phyloP scores from a whole-genome alignment of 1,140 invertebrate species.

The Hestina assimilis region DNA sequence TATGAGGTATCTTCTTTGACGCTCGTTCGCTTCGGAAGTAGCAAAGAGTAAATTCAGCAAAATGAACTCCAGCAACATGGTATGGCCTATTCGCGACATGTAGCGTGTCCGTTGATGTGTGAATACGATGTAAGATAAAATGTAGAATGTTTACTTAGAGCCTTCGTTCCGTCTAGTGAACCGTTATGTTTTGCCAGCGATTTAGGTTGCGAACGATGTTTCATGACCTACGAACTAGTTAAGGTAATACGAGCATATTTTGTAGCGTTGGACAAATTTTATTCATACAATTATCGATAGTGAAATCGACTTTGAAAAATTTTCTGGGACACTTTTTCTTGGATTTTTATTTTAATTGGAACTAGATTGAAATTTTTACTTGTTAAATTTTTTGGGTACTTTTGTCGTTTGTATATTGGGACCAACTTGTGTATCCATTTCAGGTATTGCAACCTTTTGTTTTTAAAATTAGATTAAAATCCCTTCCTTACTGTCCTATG shows the following conservation, averaged over 20 bases:
- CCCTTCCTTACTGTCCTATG: too few species aligned
- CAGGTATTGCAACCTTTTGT: too few species aligned
- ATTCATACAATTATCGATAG: too few species aligned
- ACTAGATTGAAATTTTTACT: too few species aligned
- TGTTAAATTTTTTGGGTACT: too few species aligned
- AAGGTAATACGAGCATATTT: not conserved
- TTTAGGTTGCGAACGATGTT: slow-evolving; percentile 36
- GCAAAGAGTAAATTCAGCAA: slow-evolving; percentile 50
- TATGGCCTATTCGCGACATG: slow-evolving; percentile 35
- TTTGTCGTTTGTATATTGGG: too few species aligned
- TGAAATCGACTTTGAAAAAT: too few species aligned
- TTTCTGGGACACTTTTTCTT: too few species aligned
- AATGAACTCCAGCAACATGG: slow-evolving; percentile 50
- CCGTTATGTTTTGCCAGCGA: slow-evolving; percentile 71
- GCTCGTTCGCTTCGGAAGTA: slow-evolving; percentile 33
- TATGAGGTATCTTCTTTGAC: slow-evolving; percentile 66
- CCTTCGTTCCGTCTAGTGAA: slow-evolving; percentile 64
- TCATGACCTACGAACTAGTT: slow-evolving; percentile 31
- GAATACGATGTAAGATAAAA: slow-evolving; percentile 62
- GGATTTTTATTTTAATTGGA: too few species aligned
- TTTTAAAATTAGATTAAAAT: too few species aligned
- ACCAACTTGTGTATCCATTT: too few species aligned
- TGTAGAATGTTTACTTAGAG: slow-evolving; percentile 61
- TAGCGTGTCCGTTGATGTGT: slow-evolving; percentile 43
- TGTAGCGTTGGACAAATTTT: not conserved